Percentiles rank a stretch among this genome's conserved stretches.
phyloP scores from a whole-genome alignment of 2,888 invertebrate species.

The Lymantria dispar region DNA sequence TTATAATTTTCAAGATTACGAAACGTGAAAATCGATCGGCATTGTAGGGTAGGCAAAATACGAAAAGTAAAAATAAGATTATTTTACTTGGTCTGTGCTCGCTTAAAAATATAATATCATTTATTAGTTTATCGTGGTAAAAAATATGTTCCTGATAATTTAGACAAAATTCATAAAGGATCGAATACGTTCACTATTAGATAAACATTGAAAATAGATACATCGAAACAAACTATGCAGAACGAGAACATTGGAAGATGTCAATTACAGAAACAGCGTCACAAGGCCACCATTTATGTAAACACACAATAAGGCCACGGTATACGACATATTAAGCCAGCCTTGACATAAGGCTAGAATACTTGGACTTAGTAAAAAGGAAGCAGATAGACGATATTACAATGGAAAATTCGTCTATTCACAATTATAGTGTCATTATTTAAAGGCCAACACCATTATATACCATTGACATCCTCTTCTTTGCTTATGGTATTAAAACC shows the following conservation, averaged over 20 bases:
- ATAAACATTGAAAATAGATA: not conserved
- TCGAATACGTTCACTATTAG: not conserved
- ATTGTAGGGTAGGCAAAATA: too few species aligned
- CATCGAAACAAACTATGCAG: not conserved
- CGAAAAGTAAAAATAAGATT: too few species aligned
- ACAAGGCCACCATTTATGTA: slow-evolving; percentile 63
- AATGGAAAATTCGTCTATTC: slow-evolving; percentile 54
- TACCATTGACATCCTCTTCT: slow-evolving; percentile 22
- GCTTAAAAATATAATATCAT: too few species aligned
- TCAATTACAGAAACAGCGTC: slow-evolving; percentile 47
- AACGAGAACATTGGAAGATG: slow-evolving; percentile 26
- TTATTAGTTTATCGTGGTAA: not conserved
- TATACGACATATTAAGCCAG: slow-evolving; percentile 50
- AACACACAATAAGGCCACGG: slow-evolving; percentile 64
- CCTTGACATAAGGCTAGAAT: slow-evolving; percentile 66
- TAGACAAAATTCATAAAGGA: not conserved
- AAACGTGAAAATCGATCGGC: too few species aligned
- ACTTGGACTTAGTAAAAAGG: slow-evolving; percentile 50
- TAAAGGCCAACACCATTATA: slow-evolving; percentile 29
- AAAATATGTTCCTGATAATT: not conserved
- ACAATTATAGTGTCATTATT: slow-evolving; percentile 44
- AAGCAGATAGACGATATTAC: slow-evolving; percentile 49
- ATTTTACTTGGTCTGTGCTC: too few species aligned
- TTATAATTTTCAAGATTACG: too few species aligned
- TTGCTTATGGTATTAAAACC: slow-evolving; percentile 21